phyloP scores from a whole-genome alignment of 2,797 vertebrate genomes.

The Acanthurus tractus region DNA sequence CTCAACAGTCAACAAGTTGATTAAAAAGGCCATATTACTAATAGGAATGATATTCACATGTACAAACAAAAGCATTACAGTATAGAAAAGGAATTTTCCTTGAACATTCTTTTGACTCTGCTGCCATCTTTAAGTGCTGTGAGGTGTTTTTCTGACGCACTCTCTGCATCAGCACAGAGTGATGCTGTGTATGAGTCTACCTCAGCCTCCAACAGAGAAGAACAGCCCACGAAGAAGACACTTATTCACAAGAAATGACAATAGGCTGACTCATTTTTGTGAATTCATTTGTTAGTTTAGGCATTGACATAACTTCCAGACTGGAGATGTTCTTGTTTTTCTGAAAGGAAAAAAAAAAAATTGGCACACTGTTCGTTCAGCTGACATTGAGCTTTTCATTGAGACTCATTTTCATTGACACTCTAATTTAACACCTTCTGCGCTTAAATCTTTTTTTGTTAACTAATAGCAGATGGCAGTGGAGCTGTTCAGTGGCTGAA shows the following conservation, averaged over 20 bases:
- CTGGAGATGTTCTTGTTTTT: not conserved
- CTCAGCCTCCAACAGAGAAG: conserved; percentile 11
- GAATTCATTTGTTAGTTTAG: conserved; percentile 15
- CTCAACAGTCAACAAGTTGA: too few species aligned
- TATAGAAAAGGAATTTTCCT: too few species aligned
- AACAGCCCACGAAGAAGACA: conserved; percentile 15
- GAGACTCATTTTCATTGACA: conserved; percentile 2
- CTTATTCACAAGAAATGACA: conserved; percentile 4
- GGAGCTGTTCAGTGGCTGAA: conserved; percentile 4
- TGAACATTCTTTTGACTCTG: too few species aligned
- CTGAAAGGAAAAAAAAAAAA: not conserved
- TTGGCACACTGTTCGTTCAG: not conserved
- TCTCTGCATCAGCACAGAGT: conserved; percentile 1
- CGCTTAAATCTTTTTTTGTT: conserved; percentile 10
- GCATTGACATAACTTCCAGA: conserved; percentile 13
- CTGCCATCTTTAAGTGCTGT: too few species aligned
- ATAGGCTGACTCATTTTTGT: conserved; percentile 26
- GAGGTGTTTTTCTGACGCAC: too few species aligned
- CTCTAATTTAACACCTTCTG: conserved; percentile 29
- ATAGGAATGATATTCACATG: too few species aligned
- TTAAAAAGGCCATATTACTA: too few species aligned
- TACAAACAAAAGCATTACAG: too few species aligned
- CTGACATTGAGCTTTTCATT: conserved; percentile 1
- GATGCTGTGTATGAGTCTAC: not conserved
- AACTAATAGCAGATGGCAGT: conserved; percentile 32